These are phyloP conservation scores for Sebastolobus altivelis DNA, from an alignment of 2,797 vertebrate species.

Conservation along the genomic window DNA sequence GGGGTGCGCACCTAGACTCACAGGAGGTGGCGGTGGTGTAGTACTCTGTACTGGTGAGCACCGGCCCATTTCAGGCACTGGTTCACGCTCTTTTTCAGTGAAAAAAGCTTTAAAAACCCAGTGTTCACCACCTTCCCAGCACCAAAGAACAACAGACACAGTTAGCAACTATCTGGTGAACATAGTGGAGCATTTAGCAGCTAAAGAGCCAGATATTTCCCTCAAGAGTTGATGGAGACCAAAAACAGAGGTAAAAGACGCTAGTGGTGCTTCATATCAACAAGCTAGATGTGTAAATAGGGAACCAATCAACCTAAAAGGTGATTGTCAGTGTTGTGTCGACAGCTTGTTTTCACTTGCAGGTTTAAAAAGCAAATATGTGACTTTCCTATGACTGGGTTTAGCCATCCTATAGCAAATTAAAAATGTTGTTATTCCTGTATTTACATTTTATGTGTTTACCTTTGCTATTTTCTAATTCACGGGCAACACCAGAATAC, in stretches of 20 bases:
- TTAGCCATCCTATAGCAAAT: background rate
- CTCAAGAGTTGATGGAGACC: background rate
- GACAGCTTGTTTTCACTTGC: background rate
- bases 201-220: background rate
- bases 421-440: background rate
- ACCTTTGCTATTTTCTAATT: constrained; percentile 1
- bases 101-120: too few species aligned
- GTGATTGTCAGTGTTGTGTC: background rate
- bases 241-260: background rate
- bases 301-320: background rate
- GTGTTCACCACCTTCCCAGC: background rate
- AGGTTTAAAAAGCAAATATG: background rate
- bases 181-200: background rate
- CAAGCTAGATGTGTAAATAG: background rate
- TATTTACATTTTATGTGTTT: constrained; percentile 21
- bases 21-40: too few species aligned
- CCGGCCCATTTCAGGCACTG: too few species aligned
- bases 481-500: background rate
- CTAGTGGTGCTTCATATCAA: background rate
- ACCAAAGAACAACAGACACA: background rate
- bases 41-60: too few species aligned
- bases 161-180: background rate
- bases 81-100: too few species aligned
- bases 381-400: background rate
- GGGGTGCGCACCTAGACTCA: too few species aligned